Evolutionary conservation across 2,797 vertebrate genomes (phyloP).

Genomic region (Anguilla obscura): DNA sequence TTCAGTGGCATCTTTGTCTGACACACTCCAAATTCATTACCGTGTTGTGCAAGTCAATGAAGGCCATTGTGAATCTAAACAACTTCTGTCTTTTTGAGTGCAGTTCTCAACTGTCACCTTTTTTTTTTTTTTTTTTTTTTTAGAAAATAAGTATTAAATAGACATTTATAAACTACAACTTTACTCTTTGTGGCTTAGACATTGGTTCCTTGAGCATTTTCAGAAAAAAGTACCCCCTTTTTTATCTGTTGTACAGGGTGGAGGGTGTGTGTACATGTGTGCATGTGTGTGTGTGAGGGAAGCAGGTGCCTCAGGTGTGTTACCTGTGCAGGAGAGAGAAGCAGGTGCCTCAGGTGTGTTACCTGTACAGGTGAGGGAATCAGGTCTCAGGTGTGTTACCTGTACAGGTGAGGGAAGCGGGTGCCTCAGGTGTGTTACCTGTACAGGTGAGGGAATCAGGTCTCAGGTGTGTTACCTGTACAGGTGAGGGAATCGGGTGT

Average conservation of each 20-base stretch:
- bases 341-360: background rate
- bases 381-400: background rate
- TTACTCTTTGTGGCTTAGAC: background rate
- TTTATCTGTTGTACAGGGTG: background rate
- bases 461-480: no score
- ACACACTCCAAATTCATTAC: background rate
- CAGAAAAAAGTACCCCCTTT: background rate
- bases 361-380: no score
- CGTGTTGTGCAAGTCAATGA: background rate
- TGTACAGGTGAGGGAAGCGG: slow-evolving; percentile 38
- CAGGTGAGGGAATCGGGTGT: background rate
- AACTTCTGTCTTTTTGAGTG: background rate
- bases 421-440: background rate
- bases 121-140: no score
- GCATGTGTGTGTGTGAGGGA: no score
- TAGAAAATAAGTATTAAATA: background rate
- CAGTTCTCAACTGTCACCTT: background rate
- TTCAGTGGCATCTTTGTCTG: background rate
- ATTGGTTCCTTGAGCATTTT: background rate
- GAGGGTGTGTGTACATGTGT: no score
- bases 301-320: background rate
- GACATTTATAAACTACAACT: background rate
- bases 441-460: background rate
- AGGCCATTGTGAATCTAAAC: background rate
- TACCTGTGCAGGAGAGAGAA: background rate